These are phyloP conservation scores for Vulpes lagopus DNA, from an alignment of 2,113 vertebrate species.

Conservation along the genomic window DNA sequence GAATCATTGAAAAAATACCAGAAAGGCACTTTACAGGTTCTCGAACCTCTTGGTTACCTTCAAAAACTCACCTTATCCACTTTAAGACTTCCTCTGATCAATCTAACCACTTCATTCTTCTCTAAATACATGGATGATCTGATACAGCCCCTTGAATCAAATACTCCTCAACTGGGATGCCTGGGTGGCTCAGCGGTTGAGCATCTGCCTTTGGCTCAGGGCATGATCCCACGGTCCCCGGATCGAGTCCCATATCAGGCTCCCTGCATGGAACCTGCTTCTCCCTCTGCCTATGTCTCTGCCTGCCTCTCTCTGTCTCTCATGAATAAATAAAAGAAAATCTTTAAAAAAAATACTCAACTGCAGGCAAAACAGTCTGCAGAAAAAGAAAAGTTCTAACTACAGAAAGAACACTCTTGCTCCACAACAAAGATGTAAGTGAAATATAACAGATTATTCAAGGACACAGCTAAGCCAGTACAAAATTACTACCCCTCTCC, in stretches of 20 bases:
- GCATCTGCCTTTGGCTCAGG: no score
- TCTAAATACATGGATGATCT: not conserved
- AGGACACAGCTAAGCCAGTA: not conserved
- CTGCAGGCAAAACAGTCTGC: no score
- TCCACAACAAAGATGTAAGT: not conserved
- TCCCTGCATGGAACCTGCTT: no score
- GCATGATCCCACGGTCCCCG: no score
- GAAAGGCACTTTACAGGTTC: not conserved
- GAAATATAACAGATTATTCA: not conserved
- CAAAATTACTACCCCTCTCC: not conserved
- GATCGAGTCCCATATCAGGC: no score
- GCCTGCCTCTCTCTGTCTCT: no score
- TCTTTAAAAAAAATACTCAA: not conserved
- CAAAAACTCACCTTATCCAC: not conserved
- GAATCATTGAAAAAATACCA: not conserved
- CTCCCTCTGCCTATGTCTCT: no score
- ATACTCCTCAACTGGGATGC: not conserved
- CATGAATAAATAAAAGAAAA: no score
- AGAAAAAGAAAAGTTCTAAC: not conserved
- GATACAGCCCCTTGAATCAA: not conserved
- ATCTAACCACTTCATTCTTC: not conserved
- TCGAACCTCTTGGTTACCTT: not conserved
- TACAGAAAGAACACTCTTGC: not conserved
- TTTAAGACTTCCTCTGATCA: not conserved
- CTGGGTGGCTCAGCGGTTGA: no score